Conservation (phyloP, 1,140 invertebrate species). For the Physella acuta region DNA sequence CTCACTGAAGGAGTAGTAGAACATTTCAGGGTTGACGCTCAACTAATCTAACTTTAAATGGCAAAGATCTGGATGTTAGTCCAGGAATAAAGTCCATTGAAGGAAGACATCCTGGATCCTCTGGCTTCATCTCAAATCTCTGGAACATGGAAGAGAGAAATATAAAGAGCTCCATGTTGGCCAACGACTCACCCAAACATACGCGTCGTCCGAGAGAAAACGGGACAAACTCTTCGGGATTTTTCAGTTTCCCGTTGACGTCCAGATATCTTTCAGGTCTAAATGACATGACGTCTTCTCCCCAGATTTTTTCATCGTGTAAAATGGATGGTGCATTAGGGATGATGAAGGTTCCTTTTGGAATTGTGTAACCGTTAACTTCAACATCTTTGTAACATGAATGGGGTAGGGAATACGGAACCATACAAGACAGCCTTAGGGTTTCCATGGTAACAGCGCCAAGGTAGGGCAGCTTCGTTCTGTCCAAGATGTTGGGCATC, state of each 20-base stretch:
- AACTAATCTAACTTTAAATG: slow-evolving; percentile 26
- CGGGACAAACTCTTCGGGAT: slow-evolving; percentile 23
- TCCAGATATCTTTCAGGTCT: slow-evolving; percentile 74
- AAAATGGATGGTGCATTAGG: slow-evolving; percentile 46
- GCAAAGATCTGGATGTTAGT: neutral
- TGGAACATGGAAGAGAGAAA: slow-evolving; percentile 34
- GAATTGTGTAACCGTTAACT: slow-evolving; percentile 51
- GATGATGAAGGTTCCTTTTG: slow-evolving; percentile 50
- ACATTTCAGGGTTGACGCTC: no score
- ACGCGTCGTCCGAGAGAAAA: neutral
- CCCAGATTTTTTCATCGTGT: slow-evolving; percentile 63
- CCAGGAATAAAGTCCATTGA: neutral
- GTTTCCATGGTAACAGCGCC: no score
- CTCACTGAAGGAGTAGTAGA: no score
- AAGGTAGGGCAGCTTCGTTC: no score
- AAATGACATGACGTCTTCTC: slow-evolving; percentile 68
- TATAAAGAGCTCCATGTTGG: slow-evolving; percentile 31
- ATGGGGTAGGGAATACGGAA: slow-evolving; percentile 39
- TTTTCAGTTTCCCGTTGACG: slow-evolving; percentile 59
- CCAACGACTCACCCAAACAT: slow-evolving; percentile 35
- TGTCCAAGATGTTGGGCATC: no score
- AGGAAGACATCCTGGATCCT: neutral
- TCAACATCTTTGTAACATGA: slow-evolving; percentile 35
- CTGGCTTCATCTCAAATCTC: slow-evolving; percentile 60
- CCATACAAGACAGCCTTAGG: no score